A percentile compares a stretch with the other conserved stretches of the same genome.
These are phyloP conservation scores for Lateolabrax maculatus DNA, from an alignment of 2,797 vertebrate species.

Conservation along the genomic window DNA sequence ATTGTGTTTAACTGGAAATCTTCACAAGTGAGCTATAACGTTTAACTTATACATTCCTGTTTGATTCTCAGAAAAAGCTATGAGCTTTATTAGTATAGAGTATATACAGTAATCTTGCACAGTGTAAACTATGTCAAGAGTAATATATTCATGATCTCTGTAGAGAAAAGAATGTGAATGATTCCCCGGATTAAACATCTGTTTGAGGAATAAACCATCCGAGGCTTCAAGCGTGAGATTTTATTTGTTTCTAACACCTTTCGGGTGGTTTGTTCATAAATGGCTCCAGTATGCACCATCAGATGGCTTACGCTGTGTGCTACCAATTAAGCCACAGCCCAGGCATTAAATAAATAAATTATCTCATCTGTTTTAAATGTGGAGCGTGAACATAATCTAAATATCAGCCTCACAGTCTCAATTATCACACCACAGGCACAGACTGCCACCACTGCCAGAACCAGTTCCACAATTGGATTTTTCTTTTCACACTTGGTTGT, in stretches of 20 bases:
- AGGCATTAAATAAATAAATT: slow-evolving; percentile 13
- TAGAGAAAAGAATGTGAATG: neutral
- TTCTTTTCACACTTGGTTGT: neutral
- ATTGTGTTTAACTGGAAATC: neutral
- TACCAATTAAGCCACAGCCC: slow-evolving; percentile 28
- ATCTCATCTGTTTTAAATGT: slow-evolving; percentile 22
- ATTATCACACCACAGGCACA: slow-evolving; percentile 27
- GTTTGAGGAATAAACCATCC: neutral
- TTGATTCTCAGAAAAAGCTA: neutral
- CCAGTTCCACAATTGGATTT: neutral
- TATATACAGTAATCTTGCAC: neutral
- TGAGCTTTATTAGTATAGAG: neutral
- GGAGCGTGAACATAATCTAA: slow-evolving; percentile 20
- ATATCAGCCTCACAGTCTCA: slow-evolving; percentile 21
- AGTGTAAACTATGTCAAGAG: neutral
- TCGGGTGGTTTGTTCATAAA: slow-evolving; percentile 1
- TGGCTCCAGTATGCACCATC: slow-evolving; percentile 6
- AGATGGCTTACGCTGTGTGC: slow-evolving; percentile 14
- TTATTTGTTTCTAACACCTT: neutral
- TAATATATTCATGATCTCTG: neutral
- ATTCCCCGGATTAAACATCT: slow-evolving; percentile 8
- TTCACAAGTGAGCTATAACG: neutral
- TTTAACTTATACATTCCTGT: neutral
- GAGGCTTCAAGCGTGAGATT: slow-evolving; percentile 1
- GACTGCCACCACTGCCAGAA: neutral